These are phyloP conservation scores for Tipula confusa DNA, from an alignment of 2,888 invertebrate species.

Conservation along the genomic window DNA sequence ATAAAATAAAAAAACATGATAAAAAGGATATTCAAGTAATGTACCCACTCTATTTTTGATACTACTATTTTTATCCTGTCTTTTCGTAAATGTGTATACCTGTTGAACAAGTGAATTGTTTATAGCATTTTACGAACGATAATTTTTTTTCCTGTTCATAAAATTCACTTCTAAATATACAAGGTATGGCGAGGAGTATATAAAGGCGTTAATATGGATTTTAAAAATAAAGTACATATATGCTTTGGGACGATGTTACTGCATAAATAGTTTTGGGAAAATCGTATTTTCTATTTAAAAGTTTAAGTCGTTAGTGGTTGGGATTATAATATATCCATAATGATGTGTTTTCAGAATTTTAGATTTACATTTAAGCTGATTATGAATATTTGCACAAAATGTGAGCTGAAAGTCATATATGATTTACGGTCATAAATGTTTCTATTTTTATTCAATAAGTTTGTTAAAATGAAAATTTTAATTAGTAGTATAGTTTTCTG, in stretches of 20 bases:
- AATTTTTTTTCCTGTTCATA: background rate
- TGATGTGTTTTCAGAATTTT: too few relatives aligned
- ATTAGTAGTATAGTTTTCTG: too few relatives aligned
- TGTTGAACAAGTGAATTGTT: background rate
- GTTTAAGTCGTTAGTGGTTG: background rate
- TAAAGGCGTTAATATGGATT: background rate
- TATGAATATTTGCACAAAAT: too few relatives aligned
- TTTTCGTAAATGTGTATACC: conserved; percentile 5
- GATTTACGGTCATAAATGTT: too few relatives aligned
- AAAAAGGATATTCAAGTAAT: background rate
- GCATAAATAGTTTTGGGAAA: background rate
- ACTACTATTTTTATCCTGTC: background rate
- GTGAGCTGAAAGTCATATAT: too few relatives aligned
- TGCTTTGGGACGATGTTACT: background rate
- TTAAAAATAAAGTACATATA: background rate
- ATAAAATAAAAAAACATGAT: too few relatives aligned
- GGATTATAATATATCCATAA: background rate
- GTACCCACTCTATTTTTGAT: background rate
- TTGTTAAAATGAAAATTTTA: too few relatives aligned
- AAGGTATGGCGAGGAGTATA: background rate
- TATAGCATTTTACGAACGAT: background rate
- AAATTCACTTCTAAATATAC: background rate
- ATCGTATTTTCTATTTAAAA: background rate
- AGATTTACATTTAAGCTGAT: too few relatives aligned
- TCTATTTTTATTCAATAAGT: too few relatives aligned